A percentile compares a stretch with the other conserved stretches of the same genome.
Conservation (phyloP, 2,113 vertebrate genomes). For the Ornithorhynchus anatinus region DNA sequence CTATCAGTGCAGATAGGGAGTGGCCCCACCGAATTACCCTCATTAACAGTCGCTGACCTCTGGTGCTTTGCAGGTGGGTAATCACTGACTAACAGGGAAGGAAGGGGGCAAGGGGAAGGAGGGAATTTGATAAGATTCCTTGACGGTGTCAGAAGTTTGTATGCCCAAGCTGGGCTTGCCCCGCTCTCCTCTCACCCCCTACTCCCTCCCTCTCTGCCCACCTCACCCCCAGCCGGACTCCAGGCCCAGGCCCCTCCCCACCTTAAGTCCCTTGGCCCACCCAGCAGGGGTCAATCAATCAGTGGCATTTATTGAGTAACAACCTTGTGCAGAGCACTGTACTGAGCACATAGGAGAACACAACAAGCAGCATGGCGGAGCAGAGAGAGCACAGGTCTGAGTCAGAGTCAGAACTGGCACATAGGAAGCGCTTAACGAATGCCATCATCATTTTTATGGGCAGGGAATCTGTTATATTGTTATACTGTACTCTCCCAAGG, state of each 20-base stretch:
- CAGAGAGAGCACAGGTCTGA: too few relatives aligned
- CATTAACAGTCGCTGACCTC: conserved; percentile 66
- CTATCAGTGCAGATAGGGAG: conserved; percentile 57
- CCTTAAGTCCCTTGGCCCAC: background rate
- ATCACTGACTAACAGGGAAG: conserved; percentile 56
- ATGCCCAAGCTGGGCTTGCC: background rate
- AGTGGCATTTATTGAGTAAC: too few relatives aligned
- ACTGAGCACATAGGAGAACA: too few relatives aligned
- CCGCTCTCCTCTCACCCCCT: background rate
- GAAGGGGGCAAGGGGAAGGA: conserved; percentile 41
- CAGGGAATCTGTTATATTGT: too few relatives aligned
- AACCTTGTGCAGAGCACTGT: too few relatives aligned
- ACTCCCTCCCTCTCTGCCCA: background rate
- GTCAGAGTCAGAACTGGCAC: background rate
- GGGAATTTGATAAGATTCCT: conserved; percentile 70
- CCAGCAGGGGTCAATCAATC: too few relatives aligned
- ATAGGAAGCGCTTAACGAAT: too few relatives aligned
- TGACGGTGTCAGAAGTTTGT: conserved; percentile 53
- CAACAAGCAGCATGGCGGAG: too few relatives aligned
- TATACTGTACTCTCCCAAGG: too few relatives aligned
- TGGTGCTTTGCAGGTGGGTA: conserved; percentile 55
- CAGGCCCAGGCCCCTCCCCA: too few relatives aligned
- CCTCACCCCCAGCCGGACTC: background rate
- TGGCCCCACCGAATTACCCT: conserved; percentile 50
- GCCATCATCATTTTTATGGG: too few relatives aligned